Conservation (phyloP, 2,888 invertebrate species). For the Catocala sponsa region DNA sequence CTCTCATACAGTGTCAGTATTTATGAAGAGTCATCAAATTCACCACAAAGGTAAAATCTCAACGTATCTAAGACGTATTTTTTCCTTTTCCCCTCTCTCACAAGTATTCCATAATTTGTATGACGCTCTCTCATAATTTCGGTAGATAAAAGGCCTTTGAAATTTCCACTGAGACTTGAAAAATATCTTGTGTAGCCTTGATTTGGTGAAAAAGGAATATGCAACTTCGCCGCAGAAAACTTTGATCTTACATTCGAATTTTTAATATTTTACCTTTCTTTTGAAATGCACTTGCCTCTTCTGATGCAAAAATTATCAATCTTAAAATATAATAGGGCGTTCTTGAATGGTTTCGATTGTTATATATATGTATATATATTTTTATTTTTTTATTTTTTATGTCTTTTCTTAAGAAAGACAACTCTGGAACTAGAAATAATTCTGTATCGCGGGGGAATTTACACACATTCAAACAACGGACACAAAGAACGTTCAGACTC, state of each 20-base stretch:
- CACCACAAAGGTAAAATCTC: constrained; percentile 12
- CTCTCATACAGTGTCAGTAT: neutral
- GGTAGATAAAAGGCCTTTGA: constrained; percentile 42
- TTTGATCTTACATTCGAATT: constrained; percentile 41
- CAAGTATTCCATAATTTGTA: constrained; percentile 43
- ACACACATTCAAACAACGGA: too few relatives aligned
- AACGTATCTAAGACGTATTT: constrained; percentile 16
- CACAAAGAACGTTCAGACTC: too few relatives aligned
- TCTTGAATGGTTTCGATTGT: too few relatives aligned
- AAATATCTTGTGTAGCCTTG: constrained; percentile 37
- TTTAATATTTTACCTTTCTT: constrained; percentile 33
- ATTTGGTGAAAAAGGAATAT: constrained; percentile 42
- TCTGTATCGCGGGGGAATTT: too few relatives aligned
- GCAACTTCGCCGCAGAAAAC: constrained; percentile 30
- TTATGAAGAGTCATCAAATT: neutral
- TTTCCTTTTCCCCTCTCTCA: constrained; percentile 10
- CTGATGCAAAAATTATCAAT: neutral
- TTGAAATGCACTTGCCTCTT: neutral
- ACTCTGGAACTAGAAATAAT: too few relatives aligned
- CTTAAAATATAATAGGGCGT: too few relatives aligned
- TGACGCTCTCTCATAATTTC: constrained; percentile 42
- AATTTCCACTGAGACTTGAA: constrained; percentile 28
- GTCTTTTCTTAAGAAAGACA: too few relatives aligned
- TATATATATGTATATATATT: too few relatives aligned
- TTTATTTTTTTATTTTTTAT: too few relatives aligned